These are phyloP conservation scores for Araneus ventricosus DNA, from an alignment of 1,140 invertebrate species.

Conservation along the genomic window DNA sequence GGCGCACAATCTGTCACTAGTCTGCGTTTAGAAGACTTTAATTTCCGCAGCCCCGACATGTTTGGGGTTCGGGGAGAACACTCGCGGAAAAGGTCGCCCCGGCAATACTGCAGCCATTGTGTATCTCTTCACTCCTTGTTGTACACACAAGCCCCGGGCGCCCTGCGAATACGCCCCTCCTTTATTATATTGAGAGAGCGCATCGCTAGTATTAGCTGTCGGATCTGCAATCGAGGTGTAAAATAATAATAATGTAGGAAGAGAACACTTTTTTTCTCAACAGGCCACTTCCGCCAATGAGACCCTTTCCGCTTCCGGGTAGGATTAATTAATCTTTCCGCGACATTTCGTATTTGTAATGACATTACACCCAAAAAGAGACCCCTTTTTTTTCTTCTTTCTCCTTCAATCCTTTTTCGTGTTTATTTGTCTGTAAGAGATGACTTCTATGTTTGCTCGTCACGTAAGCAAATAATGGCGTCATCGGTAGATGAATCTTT, in stretches of 20 bases:
- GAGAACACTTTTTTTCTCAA: constrained; percentile 21
- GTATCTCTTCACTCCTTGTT: constrained; percentile 50
- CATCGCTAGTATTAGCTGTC: constrained; percentile 66
- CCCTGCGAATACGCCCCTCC: not conserved
- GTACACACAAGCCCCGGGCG: constrained; percentile 70
- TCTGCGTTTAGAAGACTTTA: constrained; percentile 74
- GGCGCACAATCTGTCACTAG: constrained; percentile 74
- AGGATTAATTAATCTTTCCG: constrained; percentile 72
- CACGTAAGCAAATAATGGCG: not conserved
- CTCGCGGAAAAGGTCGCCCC: constrained; percentile 40
- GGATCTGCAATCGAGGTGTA: constrained; percentile 64
- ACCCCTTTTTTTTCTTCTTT: not conserved
- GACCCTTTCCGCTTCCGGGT: constrained; percentile 69
- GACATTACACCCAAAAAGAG: constrained; percentile 57
- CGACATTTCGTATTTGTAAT: constrained; percentile 65
- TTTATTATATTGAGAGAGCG: constrained; percentile 70
- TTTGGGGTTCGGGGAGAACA: constrained; percentile 59
- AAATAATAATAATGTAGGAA: constrained; percentile 69
- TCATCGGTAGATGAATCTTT: not conserved
- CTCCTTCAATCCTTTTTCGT: not conserved
- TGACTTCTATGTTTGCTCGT: not conserved
- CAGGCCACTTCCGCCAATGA: constrained; percentile 72
- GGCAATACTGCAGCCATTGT: constrained; percentile 29
- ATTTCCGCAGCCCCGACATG: constrained; percentile 74
- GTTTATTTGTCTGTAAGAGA: not conserved